Percentiles rank a stretch among this genome's conserved stretches.
Evolutionary conservation across 2,113 vertebrate genomes (phyloP).

Genomic region (Vulpes vulpes): DNA sequence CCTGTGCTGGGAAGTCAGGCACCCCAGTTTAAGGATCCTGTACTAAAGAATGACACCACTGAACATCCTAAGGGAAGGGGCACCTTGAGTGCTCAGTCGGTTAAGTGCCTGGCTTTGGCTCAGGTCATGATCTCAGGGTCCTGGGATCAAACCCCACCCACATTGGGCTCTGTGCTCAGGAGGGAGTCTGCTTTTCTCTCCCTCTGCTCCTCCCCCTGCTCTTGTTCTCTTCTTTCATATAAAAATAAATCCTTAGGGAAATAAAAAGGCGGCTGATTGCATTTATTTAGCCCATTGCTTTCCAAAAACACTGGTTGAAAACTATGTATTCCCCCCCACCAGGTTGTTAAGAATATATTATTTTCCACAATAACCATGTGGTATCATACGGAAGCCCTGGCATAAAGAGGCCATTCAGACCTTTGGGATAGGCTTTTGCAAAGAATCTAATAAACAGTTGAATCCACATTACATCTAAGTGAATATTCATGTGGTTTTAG

Average conservation of each 20-base stretch:
- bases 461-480: not conserved
- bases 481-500: slow-evolving; percentile 20
- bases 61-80: not conserved
- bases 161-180: not conserved
- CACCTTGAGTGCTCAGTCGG: not conserved
- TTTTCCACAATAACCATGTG: not conserved
- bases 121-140: not conserved
- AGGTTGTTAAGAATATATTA: not conserved
- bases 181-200: not conserved
- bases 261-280: not conserved
- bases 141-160: not conserved
- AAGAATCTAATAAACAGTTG: not conserved
- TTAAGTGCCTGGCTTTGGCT: not conserved
- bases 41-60: not conserved
- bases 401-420: not conserved
- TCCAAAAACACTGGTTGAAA: not conserved
- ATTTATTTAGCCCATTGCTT: slow-evolving; percentile 39
- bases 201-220: not conserved
- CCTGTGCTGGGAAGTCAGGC: not conserved
- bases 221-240: not conserved
- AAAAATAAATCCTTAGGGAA: not conserved
- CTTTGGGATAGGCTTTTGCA: not conserved
- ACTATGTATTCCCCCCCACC: not conserved
- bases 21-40: not conserved
- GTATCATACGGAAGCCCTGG: not conserved